Percentiles rank a stretch among this genome's conserved stretches.
Evolutionary conservation across 2,113 vertebrate genomes (phyloP).

Genomic region (Syrrhaptes paradoxus): DNA sequence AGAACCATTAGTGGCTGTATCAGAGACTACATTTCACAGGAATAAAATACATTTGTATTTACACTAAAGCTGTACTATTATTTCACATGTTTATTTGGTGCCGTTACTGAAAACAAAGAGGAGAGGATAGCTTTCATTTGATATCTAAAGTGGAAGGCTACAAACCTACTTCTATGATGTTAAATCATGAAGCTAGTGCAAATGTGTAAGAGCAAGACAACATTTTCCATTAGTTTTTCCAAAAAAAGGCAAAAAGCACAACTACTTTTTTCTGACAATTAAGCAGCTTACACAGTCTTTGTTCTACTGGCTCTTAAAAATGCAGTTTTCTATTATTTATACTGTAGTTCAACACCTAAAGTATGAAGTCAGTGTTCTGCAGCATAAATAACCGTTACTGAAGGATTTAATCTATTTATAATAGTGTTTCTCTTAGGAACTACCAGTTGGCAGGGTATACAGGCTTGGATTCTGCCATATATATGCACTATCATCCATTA

Average conservation of each 20-base stretch:
- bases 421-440: not conserved
- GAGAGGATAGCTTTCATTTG: not conserved
- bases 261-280: constrained; percentile 29
- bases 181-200: not conserved
- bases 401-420: not conserved
- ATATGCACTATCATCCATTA: not conserved
- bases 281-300: constrained; percentile 12
- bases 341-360: not conserved
- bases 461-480: not conserved
- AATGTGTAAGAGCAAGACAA: not conserved
- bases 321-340: constrained; percentile 34
- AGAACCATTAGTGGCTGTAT: not conserved
- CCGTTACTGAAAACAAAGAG: not conserved
- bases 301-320: constrained; percentile 15
- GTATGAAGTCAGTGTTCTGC: not conserved
- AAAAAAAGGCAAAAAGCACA: not conserved
- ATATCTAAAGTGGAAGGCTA: not conserved
- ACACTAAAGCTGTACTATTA: not conserved
- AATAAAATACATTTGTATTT: not conserved
- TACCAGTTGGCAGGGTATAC: not conserved
- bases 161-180: not conserved
- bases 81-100: not conserved
- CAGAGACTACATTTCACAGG: not conserved
- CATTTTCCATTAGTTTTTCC: not conserved
- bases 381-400: not conserved